phyloP scores from a whole-genome alignment of 37 sponge, comb jelly and placozoan genomes.

The Chondrosia reniformis region DNA sequence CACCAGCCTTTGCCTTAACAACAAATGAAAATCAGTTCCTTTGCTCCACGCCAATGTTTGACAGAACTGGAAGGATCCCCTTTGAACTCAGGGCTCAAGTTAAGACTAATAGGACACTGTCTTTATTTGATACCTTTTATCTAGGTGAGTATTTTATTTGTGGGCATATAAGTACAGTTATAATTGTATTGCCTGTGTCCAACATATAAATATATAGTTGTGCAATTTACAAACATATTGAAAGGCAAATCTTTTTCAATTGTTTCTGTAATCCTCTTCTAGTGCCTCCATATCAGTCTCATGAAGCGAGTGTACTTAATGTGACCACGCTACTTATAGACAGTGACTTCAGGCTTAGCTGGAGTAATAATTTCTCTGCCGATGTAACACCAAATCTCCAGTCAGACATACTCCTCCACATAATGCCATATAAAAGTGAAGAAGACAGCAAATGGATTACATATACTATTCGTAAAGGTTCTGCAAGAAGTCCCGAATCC shows the following conservation, averaged over 20 bases:
- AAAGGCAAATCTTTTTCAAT: not conserved
- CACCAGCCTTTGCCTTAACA: not conserved
- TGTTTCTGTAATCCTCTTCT: not conserved
- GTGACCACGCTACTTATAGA: not conserved
- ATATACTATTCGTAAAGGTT: not conserved
- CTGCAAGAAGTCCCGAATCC: not conserved
- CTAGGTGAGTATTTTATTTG: not conserved
- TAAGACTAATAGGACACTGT: not conserved
- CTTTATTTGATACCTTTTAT: not conserved
- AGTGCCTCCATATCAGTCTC: slow-evolving; percentile 5
- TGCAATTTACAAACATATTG: no score
- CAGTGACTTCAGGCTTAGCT: not conserved
- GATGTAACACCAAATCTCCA: not conserved
- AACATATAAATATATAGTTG: not conserved
- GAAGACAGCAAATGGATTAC: not conserved
- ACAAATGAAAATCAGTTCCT: not conserved
- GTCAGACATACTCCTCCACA: not conserved
- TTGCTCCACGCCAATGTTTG: slow-evolving; percentile 10
- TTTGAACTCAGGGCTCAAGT: not conserved
- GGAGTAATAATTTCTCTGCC: not conserved
- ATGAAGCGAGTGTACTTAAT: not conserved
- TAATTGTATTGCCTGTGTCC: not conserved
- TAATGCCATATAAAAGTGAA: not conserved
- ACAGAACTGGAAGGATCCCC: not conserved
- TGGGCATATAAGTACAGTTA: not conserved